A percentile compares a stretch with the other conserved stretches of the same genome.
Evolutionary conservation across 1,140 invertebrate species (phyloP).

Genomic region (Scylla paramamosain): DNA sequence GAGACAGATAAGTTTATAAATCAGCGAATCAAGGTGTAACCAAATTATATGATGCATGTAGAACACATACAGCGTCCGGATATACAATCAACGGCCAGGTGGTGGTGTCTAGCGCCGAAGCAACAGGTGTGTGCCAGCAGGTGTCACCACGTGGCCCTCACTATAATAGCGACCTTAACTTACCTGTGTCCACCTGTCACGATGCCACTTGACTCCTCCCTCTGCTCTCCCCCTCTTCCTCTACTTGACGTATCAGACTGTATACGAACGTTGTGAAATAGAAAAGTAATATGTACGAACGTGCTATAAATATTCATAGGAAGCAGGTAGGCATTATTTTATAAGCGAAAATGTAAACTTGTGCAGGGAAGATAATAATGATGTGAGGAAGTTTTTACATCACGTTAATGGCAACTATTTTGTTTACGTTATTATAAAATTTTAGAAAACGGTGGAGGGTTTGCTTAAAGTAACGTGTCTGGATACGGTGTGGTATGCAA

Average conservation of each 20-base stretch:
- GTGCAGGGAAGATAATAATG: background rate
- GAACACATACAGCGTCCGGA: no score
- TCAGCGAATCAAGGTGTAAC: no score
- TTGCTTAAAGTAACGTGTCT: background rate
- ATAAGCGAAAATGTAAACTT: no score
- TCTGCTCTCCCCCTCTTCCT: background rate
- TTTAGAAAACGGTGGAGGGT: background rate
- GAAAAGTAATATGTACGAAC: background rate
- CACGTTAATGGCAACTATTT: background rate
- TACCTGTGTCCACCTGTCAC: slow-evolving; percentile 5
- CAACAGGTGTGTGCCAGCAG: background rate
- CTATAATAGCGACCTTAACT: background rate
- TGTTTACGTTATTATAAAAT: background rate
- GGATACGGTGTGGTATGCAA: background rate
- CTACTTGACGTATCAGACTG: background rate
- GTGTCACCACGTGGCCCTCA: background rate
- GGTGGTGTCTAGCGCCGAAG: background rate
- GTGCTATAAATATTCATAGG: background rate
- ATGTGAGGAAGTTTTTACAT: background rate
- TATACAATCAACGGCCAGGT: no score
- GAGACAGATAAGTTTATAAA: no score
- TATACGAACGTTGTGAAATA: background rate
- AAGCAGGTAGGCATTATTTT: background rate
- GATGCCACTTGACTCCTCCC: background rate
- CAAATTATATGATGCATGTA: no score